phyloP scores from a whole-genome alignment of 2,113 vertebrate species.

The Boulengeromyrus knoepffleri region DNA sequence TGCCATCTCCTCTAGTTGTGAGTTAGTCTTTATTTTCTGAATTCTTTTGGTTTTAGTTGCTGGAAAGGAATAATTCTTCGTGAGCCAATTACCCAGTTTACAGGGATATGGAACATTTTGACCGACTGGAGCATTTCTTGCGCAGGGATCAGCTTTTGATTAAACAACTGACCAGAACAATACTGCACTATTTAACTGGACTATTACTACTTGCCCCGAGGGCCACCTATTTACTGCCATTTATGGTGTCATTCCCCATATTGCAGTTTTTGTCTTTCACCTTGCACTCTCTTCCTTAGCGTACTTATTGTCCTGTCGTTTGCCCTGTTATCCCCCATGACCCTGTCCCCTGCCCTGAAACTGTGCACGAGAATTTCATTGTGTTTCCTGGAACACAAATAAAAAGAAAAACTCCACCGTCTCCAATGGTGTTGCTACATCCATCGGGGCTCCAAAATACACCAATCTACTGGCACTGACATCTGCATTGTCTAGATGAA shows the following conservation, averaged over 20 bases:
- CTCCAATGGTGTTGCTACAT: background rate
- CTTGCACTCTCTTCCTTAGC: background rate
- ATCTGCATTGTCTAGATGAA: background rate
- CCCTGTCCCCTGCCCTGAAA: background rate
- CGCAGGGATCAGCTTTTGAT: background rate
- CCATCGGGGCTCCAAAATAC: background rate
- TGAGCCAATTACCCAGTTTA: background rate
- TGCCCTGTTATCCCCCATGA: background rate
- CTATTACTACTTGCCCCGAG: background rate
- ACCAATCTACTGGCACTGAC: background rate
- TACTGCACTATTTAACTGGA: background rate
- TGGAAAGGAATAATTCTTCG: background rate
- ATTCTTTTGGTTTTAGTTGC: background rate
- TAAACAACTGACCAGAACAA: background rate
- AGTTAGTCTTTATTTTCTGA: background rate
- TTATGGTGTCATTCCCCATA: background rate
- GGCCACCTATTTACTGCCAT: background rate
- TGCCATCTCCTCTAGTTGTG: background rate
- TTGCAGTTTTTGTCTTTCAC: background rate
- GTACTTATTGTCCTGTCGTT: background rate
- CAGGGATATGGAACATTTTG: background rate
- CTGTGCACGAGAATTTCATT: background rate
- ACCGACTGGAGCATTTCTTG: background rate
- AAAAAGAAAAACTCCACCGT: background rate
- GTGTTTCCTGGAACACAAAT: background rate